Evolutionary conservation across 2,113 vertebrate species (phyloP), one percentile per base, ranked within the genome.

Genomic region (Bubo blakistoni): DNA sequence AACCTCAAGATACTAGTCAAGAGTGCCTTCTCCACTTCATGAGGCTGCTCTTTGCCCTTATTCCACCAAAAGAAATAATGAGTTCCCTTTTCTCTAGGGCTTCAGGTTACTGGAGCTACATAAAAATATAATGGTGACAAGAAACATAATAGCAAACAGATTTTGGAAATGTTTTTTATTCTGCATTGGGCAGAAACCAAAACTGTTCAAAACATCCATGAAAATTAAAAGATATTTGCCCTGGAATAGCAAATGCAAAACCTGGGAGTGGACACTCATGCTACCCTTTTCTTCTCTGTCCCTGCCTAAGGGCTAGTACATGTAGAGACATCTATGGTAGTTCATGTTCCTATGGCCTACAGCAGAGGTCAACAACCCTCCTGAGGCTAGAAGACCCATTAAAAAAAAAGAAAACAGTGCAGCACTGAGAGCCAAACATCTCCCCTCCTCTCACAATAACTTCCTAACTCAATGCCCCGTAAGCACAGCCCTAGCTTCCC

Each of bases 351-450:
- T 36, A 47, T 17, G 42, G 12, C 52, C 26, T 54, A 6, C 21
- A 73, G 66, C 40, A 74, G 34, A 57, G 40, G 8, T 38, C 32
- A 16, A 9, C 6, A 76, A 10, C 36, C 2, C 15, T 79, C 8
- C 20, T 30, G 22, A 52, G 20, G 17, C 24, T 70, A 77, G 62
- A 65, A 57, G 12, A 11, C 9, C 7, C 19, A 40, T 16, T 30
- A 32, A 12, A 13, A 55, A 49, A 57, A 51, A 77, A 58, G 13
- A 40, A 71, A 77, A 38, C 15, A 36, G n/a, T 22, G 25, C 22
- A 49, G 11, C 0, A 0, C 13, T 63, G 30, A 58, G 9, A 57
- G 9, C 16, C 22, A 32, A 79, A 29, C 11, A 51, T 10, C 9
- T 63, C 22, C 19, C 13, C 6, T 58, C 27, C 13, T 44, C 42